Base-by-base conservation (phyloP, 2,888 invertebrate species). In the Zhuqinia jingwanae region DNA sequence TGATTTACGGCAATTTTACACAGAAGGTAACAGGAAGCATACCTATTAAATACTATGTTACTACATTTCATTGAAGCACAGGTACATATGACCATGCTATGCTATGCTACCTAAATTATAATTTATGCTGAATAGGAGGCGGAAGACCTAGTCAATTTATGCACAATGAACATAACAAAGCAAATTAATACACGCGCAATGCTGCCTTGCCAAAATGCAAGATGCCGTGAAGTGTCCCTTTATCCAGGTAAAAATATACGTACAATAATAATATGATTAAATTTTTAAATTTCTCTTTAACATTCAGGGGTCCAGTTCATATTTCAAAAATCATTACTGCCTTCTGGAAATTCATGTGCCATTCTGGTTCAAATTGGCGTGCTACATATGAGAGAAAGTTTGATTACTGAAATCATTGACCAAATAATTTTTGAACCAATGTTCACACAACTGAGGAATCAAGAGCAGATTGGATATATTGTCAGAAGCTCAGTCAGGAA, bases 401-500 rank as follows among this genome's bases (percentile, higher is more conserved):
- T 97, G 91, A 92, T 96, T 90, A 93, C 98, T 1, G 97, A 98
- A 92, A 94, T 99, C 83, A 94, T 98, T 79, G 95, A 96, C 63
- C 98, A 99, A 93, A 95, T 98, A 88, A 94, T 98, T 58, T 94
- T 95, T 11, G 98, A 99, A 92, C 98, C 98, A 0, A 97, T 97
- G 92, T 99, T 97, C 93, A 96, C 96, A 92, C 94, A 95, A 82
- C 94, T 99, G 30, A 93, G 99, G 91, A 99, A 98, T 1, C 95
- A 97, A 95, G 97, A 97, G 92, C 97, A 97, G 93, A 93, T 97
- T 6, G 99, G 99, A 22, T 99, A 99, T 92, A 97, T 99, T 91
- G 98, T 99, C 70, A 96, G 96, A 92, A 97, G 97, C 91, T 97
- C 97, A 0, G 94, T 97, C 11, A 94, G 97, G 2, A 94, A 96